These are phyloP conservation scores for Oceanodroma leucorhoa DNA, from an alignment of 2,797 vertebrate genomes.

Conservation along the genomic window DNA sequence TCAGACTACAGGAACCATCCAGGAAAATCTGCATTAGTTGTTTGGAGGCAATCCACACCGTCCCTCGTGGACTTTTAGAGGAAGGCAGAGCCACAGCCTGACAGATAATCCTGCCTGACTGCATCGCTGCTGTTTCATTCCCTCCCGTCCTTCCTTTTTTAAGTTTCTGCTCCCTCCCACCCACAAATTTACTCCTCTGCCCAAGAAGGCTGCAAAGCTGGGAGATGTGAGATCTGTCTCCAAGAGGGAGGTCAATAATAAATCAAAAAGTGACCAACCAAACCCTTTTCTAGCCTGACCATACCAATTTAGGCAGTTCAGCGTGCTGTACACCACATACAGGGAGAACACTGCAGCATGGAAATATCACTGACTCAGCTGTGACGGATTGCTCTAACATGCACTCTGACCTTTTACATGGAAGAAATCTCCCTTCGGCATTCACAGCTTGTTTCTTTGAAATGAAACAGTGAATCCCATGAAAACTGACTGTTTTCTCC, in stretches of 20 bases:
- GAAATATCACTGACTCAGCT: not conserved
- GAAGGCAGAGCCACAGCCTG: not conserved
- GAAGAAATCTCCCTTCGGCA: not conserved
- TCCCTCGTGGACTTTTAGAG: not conserved
- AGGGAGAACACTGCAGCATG: not conserved
- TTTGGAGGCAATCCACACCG: not conserved
- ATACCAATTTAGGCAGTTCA: not conserved
- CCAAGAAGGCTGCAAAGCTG: not conserved
- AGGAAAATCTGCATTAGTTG: not conserved
- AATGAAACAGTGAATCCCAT: not conserved
- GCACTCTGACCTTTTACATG: not conserved
- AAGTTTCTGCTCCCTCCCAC: not conserved
- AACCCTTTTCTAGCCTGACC: not conserved
- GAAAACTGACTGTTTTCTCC: not conserved
- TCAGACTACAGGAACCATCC: not conserved
- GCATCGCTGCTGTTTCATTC: not conserved
- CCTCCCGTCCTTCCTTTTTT: not conserved
- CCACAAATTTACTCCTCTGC: not conserved
- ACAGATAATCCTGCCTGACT: not conserved
- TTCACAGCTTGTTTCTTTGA: conserved; percentile 19
- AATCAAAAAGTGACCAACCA: not conserved
- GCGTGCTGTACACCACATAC: not conserved
- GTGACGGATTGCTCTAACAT: not conserved
- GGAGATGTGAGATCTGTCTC: not conserved
- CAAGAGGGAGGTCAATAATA: not conserved